phyloP scores from a whole-genome alignment of 2,888 invertebrate genomes.

The Monoplex corrugatus region DNA sequence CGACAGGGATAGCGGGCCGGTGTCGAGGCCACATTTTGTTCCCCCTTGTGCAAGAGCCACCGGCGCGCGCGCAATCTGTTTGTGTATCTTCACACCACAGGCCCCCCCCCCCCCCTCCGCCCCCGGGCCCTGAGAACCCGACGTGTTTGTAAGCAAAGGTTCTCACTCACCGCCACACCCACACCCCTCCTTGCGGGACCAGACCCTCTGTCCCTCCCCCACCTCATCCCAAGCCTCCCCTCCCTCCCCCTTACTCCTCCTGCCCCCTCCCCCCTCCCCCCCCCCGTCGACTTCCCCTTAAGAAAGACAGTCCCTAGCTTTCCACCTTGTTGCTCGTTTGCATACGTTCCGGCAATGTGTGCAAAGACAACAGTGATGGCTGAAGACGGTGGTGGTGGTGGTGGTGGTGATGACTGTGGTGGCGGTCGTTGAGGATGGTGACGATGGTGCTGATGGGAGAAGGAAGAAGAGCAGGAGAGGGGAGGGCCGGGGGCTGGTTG shows the following conservation, averaged over 20 bases:
- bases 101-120: too few relatives aligned
- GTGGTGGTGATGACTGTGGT: too few relatives aligned
- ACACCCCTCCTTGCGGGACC: too few relatives aligned
- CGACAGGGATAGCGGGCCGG: too few relatives aligned
- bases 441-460: too few relatives aligned
- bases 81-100: slow-evolving; percentile 22
- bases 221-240: not conserved
- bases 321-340: too few relatives aligned
- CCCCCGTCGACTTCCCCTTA: not conserved
- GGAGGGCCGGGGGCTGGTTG: too few relatives aligned
- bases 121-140: not conserved
- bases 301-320: too few relatives aligned
- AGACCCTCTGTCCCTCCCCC: not conserved
- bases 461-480: too few relatives aligned
- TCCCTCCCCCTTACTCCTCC: not conserved
- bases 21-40: not conserved
- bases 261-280: not conserved
- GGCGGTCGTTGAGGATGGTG: too few relatives aligned
- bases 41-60: not conserved
- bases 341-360: not conserved
- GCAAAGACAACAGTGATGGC: too few relatives aligned
- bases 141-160: slow-evolving; percentile 36
- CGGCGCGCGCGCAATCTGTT: not conserved
- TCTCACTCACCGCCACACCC: not conserved
- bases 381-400: too few relatives aligned